Percentiles rank a stretch among this genome's conserved stretches.
These are phyloP conservation scores for Sebastes iracundus DNA, from an alignment of 2,797 vertebrate genomes.

Conservation along the genomic window DNA sequence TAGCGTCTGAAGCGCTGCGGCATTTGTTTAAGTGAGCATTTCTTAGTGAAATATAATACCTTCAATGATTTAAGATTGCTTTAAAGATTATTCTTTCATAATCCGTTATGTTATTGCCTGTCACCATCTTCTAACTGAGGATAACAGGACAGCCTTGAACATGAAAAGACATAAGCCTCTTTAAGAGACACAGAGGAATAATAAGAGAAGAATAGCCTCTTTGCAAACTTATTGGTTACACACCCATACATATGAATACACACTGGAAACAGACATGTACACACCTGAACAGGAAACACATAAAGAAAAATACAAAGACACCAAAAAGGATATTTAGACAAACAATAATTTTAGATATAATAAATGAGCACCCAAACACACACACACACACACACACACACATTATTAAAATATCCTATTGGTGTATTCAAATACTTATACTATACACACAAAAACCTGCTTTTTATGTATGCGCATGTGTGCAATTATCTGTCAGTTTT, in stretches of 20 bases:
- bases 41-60: background rate
- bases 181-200: background rate
- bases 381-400: background rate
- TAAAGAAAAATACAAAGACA: too few species aligned
- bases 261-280: background rate
- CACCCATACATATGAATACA: background rate
- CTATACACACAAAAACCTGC: background rate
- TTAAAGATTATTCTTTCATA: background rate
- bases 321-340: background rate
- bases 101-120: background rate
- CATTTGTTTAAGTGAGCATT: background rate
- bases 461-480: background rate
- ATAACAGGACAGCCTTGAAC: background rate
- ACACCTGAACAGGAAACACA: background rate
- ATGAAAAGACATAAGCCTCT: constrained; percentile 2
- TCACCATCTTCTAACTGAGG: background rate
- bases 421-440: background rate
- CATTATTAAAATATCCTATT: background rate
- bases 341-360: background rate
- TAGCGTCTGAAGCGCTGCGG: too few species aligned
- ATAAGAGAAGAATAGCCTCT: background rate
- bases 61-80: background rate
- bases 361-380: background rate
- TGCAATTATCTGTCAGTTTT: background rate
- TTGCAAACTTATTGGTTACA: background rate